Percentiles rank a stretch among this genome's conserved stretches.
These are phyloP conservation scores for Eupithecia pulchellata DNA, from an alignment of 2,888 invertebrate genomes.

Conservation along the genomic window DNA sequence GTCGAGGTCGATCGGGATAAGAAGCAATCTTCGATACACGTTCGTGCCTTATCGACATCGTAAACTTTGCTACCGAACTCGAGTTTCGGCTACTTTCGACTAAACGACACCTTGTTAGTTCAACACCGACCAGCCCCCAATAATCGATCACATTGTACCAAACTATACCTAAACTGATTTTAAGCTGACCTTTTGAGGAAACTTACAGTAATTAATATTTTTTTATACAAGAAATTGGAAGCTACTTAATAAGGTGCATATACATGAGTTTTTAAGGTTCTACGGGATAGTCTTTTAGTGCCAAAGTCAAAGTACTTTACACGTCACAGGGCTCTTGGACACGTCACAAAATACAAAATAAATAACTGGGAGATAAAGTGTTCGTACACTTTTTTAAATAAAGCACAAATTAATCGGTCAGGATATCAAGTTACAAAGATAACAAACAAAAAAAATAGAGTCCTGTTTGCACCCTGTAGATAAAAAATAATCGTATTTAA, in stretches of 20 bases:
- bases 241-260: neutral
- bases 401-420: neutral
- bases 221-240: neutral
- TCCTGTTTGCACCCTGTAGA: neutral
- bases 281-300: neutral
- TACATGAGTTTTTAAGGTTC: neutral
- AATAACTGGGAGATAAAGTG: too few relatives aligned
- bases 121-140: conserved; percentile 32
- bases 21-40: conserved; percentile 61
- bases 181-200: neutral
- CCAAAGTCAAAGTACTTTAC: too few relatives aligned
- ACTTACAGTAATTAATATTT: neutral
- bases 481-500: too few relatives aligned
- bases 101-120: conserved; percentile 58
- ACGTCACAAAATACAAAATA: too few relatives aligned
- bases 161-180: neutral
- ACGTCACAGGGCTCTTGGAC: too few relatives aligned
- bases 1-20: conserved; percentile 50
- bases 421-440: neutral
- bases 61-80: conserved; percentile 49
- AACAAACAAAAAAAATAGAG: neutral
- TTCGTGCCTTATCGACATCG: conserved; percentile 73
- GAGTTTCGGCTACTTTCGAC: conserved; percentile 44
- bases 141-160: neutral
- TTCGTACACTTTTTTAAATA: too few relatives aligned